These are phyloP conservation scores for Casuarius casuarius DNA, from an alignment of 2,113 vertebrate species.

Conservation along the genomic window DNA sequence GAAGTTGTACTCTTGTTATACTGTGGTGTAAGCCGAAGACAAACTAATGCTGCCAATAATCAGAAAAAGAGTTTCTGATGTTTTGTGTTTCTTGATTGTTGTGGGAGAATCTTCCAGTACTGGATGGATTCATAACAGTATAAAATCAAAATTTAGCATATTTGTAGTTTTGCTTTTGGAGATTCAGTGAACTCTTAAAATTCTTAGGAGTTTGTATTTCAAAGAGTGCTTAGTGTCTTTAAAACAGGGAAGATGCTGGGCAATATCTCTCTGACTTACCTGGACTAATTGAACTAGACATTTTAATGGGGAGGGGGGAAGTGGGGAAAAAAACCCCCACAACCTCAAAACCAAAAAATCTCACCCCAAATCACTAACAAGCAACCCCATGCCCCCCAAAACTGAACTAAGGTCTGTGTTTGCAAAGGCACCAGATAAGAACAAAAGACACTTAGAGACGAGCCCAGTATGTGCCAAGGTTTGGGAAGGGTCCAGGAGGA, in stretches of 20 bases:
- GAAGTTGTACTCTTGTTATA: background rate
- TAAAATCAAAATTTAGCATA: background rate
- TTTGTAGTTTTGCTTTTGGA: background rate
- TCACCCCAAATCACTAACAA: background rate
- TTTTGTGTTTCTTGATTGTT: background rate
- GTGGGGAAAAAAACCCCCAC: too few relatives aligned
- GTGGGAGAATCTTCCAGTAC: background rate
- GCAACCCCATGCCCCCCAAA: background rate
- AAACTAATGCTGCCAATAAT: background rate
- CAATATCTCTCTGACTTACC: background rate
- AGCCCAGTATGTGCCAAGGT: constrained; percentile 10
- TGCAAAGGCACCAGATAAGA: background rate
- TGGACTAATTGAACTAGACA: background rate
- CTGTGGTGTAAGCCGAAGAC: background rate
- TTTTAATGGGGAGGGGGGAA: constrained; percentile 1
- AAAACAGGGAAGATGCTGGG: background rate
- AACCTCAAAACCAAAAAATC: background rate
- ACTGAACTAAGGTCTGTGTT: constrained; percentile 40
- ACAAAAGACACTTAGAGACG: constrained; percentile 17
- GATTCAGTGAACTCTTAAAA: background rate
- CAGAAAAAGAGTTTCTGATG: background rate
- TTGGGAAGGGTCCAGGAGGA: constrained; percentile 33
- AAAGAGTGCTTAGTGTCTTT: background rate
- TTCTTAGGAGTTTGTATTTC: background rate
- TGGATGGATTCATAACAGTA: accelerated